Evolutionary conservation across 2,888 invertebrate genomes (phyloP).

Genomic region (Laspeyria flexula): DNA sequence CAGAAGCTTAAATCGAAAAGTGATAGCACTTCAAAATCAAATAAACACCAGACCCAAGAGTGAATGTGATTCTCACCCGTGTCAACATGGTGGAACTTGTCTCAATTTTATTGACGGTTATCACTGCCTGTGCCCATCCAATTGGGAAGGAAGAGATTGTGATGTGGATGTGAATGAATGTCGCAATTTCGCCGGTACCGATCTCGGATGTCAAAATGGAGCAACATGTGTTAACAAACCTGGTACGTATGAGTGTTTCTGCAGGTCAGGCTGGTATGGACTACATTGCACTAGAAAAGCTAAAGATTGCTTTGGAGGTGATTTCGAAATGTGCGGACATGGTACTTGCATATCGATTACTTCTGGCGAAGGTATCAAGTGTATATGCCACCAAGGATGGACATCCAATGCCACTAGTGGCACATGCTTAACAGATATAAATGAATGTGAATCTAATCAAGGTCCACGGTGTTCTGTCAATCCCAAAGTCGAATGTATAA

Average conservation of each 20-base stretch:
- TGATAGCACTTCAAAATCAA: slow-evolving; percentile 71
- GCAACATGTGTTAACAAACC: slow-evolving; percentile 92
- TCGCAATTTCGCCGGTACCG: slow-evolving; percentile 91
- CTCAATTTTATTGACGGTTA: slow-evolving; percentile 89
- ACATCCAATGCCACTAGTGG: slow-evolving; percentile 89
- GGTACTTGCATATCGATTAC: slow-evolving; percentile 92
- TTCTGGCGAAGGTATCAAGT: slow-evolving; percentile 88
- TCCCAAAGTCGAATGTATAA: slow-evolving; percentile 93
- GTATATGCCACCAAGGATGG: slow-evolving; percentile 96
- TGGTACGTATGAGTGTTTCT: slow-evolving; percentile 94
- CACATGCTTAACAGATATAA: slow-evolving; percentile 93
- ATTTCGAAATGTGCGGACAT: slow-evolving; percentile 94
- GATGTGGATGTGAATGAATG: slow-evolving; percentile 95
- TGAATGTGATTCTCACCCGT: slow-evolving; percentile 91
- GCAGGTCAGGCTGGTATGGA: slow-evolving; percentile 92
- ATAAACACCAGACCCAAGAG: slow-evolving; percentile 81
- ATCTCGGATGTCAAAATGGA: slow-evolving; percentile 96
- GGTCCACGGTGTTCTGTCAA: slow-evolving; percentile 91
- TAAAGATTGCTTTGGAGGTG: slow-evolving; percentile 90
- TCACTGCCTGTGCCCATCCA: slow-evolving; percentile 90
- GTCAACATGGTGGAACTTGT: slow-evolving; percentile 94
- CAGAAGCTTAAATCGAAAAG: slow-evolving; percentile 64
- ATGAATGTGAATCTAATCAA: slow-evolving; percentile 91
- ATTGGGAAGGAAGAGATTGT: slow-evolving; percentile 91
- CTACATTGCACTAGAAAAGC: slow-evolving; percentile 92